Evolutionary conservation across 2,113 vertebrate species (phyloP), one percentile per base, ranked within the genome.

Genomic region (Macrotus californicus): DNA sequence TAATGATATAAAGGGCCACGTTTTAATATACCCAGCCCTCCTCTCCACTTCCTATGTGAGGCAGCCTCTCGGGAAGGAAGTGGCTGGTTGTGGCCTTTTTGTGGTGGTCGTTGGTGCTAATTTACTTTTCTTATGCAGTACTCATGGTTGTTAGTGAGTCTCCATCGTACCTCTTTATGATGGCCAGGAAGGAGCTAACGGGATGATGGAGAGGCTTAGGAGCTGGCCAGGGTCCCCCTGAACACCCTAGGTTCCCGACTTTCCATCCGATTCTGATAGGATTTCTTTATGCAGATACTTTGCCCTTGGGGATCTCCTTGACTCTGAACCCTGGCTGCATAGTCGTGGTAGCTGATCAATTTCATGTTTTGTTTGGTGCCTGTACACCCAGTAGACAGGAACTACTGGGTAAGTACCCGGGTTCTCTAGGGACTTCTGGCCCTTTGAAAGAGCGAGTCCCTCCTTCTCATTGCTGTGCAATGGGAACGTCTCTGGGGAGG

Each of bases 1-100:
- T 81, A 92, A 96, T 81, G 91, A 96, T 82, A 96, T 82, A 94
- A 95, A 97, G 70, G 34, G 19, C 70, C 97, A 56, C 18, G 92
- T 97, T 97, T 96, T 96, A 86, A 91, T 90, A 41, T 54, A 69
- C 48, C 79, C 93, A 56, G 94, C 93, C 92, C 96, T 90, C 75
- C 41, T 73, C 85, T 4, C 5, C 80, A 70, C 73, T 91, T 97
- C 61, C 91, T 86, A 26, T 91, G 52, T 85, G 89, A 97, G 77
- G 94, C 92, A 87, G 93, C 79, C 3, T 7, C 50, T 93, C 31
- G 31, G 31, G 79, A 43, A 93, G 93, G 89, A 91, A 88, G 95
- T 76, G 22, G 18, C 93, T 31, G 34, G 39, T 13, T 26, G 24
- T 39, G 66, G 61, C 59, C 81, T 72, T 92, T 77, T 56, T 48